Base-by-base conservation (phyloP, 92 coral and sea anemone genomes). In the Zoanthus gigantus region DNA sequence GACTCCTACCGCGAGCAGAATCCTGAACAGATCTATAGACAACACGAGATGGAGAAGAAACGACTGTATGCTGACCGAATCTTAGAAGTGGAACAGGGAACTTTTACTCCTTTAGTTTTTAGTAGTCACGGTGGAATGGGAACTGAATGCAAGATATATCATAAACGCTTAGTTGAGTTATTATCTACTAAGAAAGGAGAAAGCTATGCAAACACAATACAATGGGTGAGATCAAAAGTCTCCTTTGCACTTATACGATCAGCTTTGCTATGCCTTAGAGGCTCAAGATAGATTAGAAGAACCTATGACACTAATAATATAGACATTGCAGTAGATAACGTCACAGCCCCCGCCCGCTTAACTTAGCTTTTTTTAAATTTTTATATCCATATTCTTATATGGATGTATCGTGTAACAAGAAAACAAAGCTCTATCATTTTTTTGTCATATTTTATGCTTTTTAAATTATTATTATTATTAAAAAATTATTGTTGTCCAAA, bases 31-130 rank as follows among this genome's bases (percentile, higher is more conserved):
- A 76, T 89, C n/a, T n/a, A n/a, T n/a, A n/a, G n/a, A n/a, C n/a
- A n/a, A n/a, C n/a, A n/a, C n/a, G n/a, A n/a, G n/a, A 60, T 89
- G 75, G 88, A 88, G 7, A 88, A 88, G 83, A 88, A 88, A 73
- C 79, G 88, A 15, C n/a, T 31, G 83, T 88, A 88, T 30, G 57
- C 31, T 31, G 54, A 30, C 52, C 48, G 88, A 31, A 88, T 89
- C 72, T 18, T 72, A 13, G 88, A 83, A 29, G 71, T 89, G 16
- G 67, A 60, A n/a, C 67, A 60, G 23, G 67, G 67, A 60, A 60
- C 67, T 13, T 60, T 79, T 66, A 81, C 71, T 7, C 83, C 91
- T 46, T 57, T 78, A 34, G 58, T 86, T 52, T 86, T 86, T 45
- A 76, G 74, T n/a, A 86, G 71, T 5, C 77, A 76, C 2, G 90